phyloP scores from a whole-genome alignment of 2,888 invertebrate species.

The Clanis bilineata region DNA sequence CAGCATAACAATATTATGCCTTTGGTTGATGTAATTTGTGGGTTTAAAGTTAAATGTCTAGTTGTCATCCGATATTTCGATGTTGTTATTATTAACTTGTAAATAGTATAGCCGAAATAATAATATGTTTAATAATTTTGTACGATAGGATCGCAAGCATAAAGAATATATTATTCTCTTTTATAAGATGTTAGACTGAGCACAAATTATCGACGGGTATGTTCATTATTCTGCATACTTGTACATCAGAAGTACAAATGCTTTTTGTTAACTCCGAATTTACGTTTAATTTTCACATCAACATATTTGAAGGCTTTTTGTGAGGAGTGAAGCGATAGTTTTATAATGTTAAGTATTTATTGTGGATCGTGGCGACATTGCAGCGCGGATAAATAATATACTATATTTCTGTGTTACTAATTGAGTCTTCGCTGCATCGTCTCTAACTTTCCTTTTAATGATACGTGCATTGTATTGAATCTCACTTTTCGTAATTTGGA shows the following conservation, averaged over 20 bases:
- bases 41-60: constrained; percentile 38
- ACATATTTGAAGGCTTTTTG: background rate
- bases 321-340: background rate
- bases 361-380: constrained; percentile 34
- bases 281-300: background rate
- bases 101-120: constrained; percentile 47
- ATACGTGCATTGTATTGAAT: constrained; percentile 41
- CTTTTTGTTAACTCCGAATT: constrained; percentile 13
- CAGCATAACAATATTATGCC: background rate
- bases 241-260: constrained; percentile 40
- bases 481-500: constrained; percentile 44
- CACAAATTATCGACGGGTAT: constrained; percentile 42
- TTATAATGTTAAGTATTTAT: constrained; percentile 39
- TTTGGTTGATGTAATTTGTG: constrained; percentile 5
- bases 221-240: constrained; percentile 31
- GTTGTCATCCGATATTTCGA: constrained; percentile 45
- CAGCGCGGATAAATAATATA: constrained; percentile 21
- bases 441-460: constrained; percentile 23
- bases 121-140: constrained; percentile 33
- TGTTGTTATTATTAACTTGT: constrained; percentile 51
- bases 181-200: constrained; percentile 61
- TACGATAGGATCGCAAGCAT: constrained; percentile 29
- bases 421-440: constrained; percentile 32
- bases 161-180: constrained; percentile 26
- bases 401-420: constrained; percentile 22